Conservation (phyloP, 2,113 vertebrate genomes). For the Mugil cephalus region DNA sequence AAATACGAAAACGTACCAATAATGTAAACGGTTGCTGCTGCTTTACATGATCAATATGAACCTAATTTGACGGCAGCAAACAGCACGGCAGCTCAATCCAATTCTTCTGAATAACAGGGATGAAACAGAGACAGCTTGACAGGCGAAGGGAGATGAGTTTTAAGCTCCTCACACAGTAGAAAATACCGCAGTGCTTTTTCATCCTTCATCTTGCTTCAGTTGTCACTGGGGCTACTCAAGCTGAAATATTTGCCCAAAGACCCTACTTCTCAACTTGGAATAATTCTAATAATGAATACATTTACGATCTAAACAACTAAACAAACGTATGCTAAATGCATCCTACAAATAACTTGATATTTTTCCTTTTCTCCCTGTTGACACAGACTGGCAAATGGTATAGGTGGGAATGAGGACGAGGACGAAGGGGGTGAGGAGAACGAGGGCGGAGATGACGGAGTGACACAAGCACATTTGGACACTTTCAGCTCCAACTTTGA, state of each 20-base stretch:
- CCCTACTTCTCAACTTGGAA: constrained; percentile 7
- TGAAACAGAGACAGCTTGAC: constrained; percentile 13
- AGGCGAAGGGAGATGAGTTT: not conserved
- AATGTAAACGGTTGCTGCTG: not conserved
- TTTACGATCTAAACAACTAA: too few relatives aligned
- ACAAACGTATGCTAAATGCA: too few relatives aligned
- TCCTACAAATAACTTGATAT: too few relatives aligned
- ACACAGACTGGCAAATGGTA: constrained; percentile 74
- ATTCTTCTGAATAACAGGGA: constrained; percentile 25
- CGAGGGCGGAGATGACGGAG: constrained; percentile 45
- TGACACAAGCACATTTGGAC: constrained; percentile 70
- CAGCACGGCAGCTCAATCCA: not conserved
- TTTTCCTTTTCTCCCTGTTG: constrained; percentile 21
- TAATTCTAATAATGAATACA: constrained; percentile 29
- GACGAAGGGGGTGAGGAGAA: constrained; percentile 66
- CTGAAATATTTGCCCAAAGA: constrained; percentile 44
- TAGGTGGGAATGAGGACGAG: constrained; percentile 61
- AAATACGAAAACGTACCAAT: not conserved
- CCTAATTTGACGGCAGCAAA: not conserved
- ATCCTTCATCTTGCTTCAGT: constrained; percentile 49
- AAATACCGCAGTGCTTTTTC: constrained; percentile 41
- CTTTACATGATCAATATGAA: not conserved
- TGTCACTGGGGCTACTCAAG: constrained; percentile 39
- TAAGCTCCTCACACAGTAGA: constrained; percentile 23
- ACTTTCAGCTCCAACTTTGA: constrained; percentile 86